Evolutionary conservation across 2,888 invertebrate genomes (phyloP).

Genomic region (Mystacides longicornis): DNA sequence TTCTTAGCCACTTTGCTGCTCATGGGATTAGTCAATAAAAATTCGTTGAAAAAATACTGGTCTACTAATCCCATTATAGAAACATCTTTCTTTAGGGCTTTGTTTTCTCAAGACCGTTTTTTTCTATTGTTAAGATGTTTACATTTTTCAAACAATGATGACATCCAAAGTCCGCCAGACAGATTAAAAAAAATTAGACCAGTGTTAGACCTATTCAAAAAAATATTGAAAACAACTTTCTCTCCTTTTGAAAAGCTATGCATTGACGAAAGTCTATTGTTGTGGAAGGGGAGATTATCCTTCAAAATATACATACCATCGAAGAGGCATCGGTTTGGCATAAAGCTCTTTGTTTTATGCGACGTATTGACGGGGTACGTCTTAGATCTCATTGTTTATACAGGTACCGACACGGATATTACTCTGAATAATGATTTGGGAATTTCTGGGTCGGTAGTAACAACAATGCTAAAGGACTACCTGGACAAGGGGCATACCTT

Average conservation of each 20-base stretch:
- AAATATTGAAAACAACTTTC: too few relatives aligned
- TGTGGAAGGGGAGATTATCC: constrained; percentile 6
- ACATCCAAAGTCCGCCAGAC: too few relatives aligned
- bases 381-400: constrained; percentile 9
- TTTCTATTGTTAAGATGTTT: too few relatives aligned
- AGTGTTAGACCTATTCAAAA: too few relatives aligned
- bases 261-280: not conserved
- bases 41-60: too few relatives aligned
- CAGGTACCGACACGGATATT: not conserved
- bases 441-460: constrained; percentile 9
- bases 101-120: too few relatives aligned
- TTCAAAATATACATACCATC: constrained; percentile 9
- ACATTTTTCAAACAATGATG: too few relatives aligned
- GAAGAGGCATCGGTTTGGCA: constrained; percentile 1
- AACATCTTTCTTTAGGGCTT: too few relatives aligned
- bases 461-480: constrained; percentile 6
- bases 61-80: too few relatives aligned
- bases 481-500: constrained; percentile 8
- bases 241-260: not conserved
- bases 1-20: too few relatives aligned
- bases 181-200: too few relatives aligned
- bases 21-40: too few relatives aligned
- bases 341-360: constrained; percentile 10
- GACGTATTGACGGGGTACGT: constrained; percentile 1
- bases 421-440: not conserved